Evolutionary conservation across 2,113 vertebrate genomes (phyloP).

Genomic region (Callopanchax toddi): DNA sequence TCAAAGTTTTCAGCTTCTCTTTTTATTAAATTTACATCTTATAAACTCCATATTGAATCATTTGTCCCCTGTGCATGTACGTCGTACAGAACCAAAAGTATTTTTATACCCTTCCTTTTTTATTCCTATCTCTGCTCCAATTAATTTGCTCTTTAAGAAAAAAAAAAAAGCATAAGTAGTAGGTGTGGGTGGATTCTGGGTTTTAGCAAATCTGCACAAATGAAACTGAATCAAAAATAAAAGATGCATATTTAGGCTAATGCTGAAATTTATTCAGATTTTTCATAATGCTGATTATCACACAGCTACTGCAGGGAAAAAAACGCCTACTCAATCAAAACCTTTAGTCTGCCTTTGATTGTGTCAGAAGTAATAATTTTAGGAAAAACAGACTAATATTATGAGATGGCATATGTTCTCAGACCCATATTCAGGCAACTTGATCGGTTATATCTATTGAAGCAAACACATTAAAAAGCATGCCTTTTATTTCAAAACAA

Average conservation of each 20-base stretch:
- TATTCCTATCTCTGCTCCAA: too few relatives aligned
- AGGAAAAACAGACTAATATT: background rate
- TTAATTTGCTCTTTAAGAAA: too few relatives aligned
- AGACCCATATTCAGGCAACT: background rate
- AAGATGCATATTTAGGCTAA: constrained; percentile 2
- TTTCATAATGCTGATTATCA: constrained; percentile 34
- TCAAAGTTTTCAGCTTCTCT: constrained; percentile 8
- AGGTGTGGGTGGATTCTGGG: background rate
- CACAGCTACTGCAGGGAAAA: background rate
- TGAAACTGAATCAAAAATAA: background rate
- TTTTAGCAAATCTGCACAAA: constrained; percentile 11
- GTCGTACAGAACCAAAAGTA: background rate
- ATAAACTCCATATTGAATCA: constrained; percentile 22
- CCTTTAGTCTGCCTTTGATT: background rate
- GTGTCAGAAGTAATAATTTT: background rate
- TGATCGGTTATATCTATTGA: background rate
- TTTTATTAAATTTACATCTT: constrained; percentile 52
- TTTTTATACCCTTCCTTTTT: constrained; percentile 3
- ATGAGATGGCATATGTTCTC: background rate
- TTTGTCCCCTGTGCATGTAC: background rate
- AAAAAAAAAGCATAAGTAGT: background rate
- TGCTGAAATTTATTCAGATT: constrained; percentile 28
- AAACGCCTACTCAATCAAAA: constrained; percentile 35
- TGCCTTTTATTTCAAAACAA: too few relatives aligned
- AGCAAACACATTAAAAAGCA: too few relatives aligned